Evolutionary conservation across 1,140 invertebrate genomes (phyloP).

Genomic region (Aphis gossypii): DNA sequence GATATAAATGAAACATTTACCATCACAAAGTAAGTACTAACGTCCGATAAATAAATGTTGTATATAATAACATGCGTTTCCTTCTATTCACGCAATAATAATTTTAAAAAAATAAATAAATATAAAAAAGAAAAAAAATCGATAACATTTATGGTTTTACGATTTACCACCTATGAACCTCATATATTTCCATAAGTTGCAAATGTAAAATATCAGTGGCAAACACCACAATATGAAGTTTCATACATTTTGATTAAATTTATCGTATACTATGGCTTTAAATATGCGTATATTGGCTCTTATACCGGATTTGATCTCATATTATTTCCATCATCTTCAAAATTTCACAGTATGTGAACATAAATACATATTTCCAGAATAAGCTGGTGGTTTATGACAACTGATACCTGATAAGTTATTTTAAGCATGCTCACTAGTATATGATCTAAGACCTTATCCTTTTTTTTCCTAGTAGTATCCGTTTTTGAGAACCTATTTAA

Average conservation of each 20-base stretch:
- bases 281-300: no score
- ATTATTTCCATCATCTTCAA: no score
- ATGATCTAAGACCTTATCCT: no score
- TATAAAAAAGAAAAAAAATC: not conserved
- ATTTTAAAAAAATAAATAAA: not conserved
- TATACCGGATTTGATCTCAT: no score
- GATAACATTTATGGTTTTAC: not conserved
- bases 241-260: not conserved
- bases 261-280: no score
- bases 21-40: conserved; percentile 76
- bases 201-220: not conserved
- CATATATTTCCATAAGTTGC: not conserved
- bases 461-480: not conserved
- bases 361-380: no score
- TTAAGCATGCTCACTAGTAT: no score
- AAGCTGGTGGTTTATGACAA: no score
- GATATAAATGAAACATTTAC: conserved; percentile 87
- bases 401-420: no score
- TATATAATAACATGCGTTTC: not conserved
- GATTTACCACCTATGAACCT: not conserved
- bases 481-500: not conserved
- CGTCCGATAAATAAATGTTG: not conserved
- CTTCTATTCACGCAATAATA: not conserved
- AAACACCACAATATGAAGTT: no score
- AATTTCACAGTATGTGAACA: no score